A percentile compares a stretch with the other conserved stretches of the same genome.
phyloP scores from a whole-genome alignment of 2,113 vertebrate genomes.

The Burhinus oedicnemus region DNA sequence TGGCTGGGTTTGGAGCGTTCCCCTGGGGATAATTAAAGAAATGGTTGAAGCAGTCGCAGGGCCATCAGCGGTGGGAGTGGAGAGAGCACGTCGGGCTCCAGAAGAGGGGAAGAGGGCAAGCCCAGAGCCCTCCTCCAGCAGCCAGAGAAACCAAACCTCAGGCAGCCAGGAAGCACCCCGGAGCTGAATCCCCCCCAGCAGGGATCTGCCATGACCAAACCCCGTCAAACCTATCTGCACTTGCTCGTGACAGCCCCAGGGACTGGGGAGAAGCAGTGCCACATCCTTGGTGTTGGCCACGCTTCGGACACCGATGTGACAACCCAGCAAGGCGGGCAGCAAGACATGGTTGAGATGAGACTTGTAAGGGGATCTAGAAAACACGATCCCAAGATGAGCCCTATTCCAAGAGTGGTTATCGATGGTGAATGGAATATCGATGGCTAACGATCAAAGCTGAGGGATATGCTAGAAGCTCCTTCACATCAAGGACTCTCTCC shows the following conservation, averaged over 20 bases:
- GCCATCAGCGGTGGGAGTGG: not conserved
- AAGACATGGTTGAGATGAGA: not conserved
- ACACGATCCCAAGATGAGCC: not conserved
- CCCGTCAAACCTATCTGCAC: not conserved
- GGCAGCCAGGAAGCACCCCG: not conserved
- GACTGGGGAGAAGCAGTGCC: not conserved
- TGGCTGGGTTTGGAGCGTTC: not conserved
- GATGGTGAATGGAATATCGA: not conserved
- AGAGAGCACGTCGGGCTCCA: not conserved
- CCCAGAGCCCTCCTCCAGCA: not conserved
- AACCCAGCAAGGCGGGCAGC: not conserved
- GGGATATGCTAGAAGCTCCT: not conserved
- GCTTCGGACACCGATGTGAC: not conserved
- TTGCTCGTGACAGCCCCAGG: fast-evolving
- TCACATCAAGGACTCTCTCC: not conserved
- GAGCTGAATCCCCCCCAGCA: not conserved
- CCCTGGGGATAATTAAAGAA: not conserved
- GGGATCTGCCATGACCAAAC: not conserved
- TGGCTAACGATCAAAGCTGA: not conserved
- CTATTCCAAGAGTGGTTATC: not conserved
- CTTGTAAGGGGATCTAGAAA: not conserved
- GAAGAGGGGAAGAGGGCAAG: not conserved
- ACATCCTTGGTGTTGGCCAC: fast-evolving
- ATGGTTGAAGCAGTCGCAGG: not conserved
- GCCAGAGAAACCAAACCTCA: not conserved